A percentile compares a stretch with the other conserved stretches of the same genome.
These are phyloP conservation scores for Euborellia annulipes DNA, from an alignment of 1,140 invertebrate genomes.

Conservation along the genomic window DNA sequence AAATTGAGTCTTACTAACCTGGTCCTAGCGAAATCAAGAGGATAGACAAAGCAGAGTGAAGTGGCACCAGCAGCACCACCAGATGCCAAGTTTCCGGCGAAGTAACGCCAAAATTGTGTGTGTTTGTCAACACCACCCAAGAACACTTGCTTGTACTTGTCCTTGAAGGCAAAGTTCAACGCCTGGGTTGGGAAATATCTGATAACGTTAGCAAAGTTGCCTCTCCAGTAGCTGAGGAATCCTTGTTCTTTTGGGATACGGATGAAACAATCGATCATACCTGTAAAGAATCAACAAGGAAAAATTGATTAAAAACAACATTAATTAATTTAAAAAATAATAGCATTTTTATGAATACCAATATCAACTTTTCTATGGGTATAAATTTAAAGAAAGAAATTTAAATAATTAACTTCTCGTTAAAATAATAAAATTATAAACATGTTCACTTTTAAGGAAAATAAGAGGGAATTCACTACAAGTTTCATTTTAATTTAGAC, in stretches of 20 bases:
- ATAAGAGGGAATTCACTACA: no score
- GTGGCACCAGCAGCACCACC: constrained; percentile 90
- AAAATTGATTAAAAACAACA: no score
- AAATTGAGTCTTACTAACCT: no score
- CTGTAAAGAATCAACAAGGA: constrained; percentile 30
- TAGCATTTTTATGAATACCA: no score
- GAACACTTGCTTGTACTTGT: constrained; percentile 73
- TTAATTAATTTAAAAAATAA: no score
- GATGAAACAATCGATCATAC: constrained; percentile 73
- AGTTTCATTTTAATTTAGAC: no score
- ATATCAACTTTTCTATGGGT: no score
- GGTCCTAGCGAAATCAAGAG: constrained; percentile 87
- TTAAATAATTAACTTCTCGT: no score
- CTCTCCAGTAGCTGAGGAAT: constrained; percentile 74
- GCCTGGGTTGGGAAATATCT: constrained; percentile 91
- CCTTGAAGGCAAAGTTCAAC: constrained; percentile 92
- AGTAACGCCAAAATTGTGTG: constrained; percentile 75
- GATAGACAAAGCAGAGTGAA: constrained; percentile 90
- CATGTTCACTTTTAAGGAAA: no score
- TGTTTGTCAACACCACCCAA: constrained; percentile 73
- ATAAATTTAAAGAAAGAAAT: no score
- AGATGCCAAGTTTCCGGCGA: constrained; percentile 73
- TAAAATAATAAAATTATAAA: no score
- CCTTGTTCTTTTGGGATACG: constrained; percentile 79
- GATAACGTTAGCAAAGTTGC: constrained; percentile 81